Base-by-base conservation (phyloP, 1,140 invertebrate species). In the Fopius arisanus region DNA sequence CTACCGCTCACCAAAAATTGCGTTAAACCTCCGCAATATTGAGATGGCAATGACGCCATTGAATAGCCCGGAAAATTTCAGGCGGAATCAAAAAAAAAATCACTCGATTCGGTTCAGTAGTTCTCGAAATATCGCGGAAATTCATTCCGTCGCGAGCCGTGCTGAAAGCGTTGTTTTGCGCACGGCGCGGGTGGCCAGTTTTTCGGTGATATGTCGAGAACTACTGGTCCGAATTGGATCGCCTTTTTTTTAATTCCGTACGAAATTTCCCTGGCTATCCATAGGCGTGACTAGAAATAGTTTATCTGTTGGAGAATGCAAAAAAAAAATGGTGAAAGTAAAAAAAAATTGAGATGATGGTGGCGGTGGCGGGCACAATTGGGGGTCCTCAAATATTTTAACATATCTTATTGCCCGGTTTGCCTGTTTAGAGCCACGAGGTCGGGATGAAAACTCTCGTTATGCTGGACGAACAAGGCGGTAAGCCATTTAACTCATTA, bases 381-480 rank as follows among this genome's bases (percentile, higher is more conserved):
- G 76, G 78, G 81, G 79, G 77, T 80, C 79, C 48, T 79, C 51
- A 79, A 67, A 31, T 72, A 83, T 81, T 79, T 82, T 83, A 82
- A 87, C 84, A 82, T 80, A 82, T 87, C 84, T 88, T 85, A 88
- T 86, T 87, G 85, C 82, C 86, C 86, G 87, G 86, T 88, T 48
- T 90, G 83, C 88, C 89, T 89, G 87, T 94, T 91, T 95, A 96
- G 95, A 95, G 94, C 92, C 94, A 96, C 91, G 94, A 96, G 91
- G 94, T 95, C 89, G 95, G 95, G 90, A 96, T 95, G 94, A 95
- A 94, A 94, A 93, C 93, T 90, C 93, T 96, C 91, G 94, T 95
- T 90, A 95, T 96, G 94, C 93, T 96, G 94, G 93, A 95, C 92
- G 94, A 96, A 90, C 95, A 96, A 95, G 95, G 94, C 93, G 94